Conservation (phyloP, 2,113 vertebrate species). For the Oncorhynchus keta region DNA sequence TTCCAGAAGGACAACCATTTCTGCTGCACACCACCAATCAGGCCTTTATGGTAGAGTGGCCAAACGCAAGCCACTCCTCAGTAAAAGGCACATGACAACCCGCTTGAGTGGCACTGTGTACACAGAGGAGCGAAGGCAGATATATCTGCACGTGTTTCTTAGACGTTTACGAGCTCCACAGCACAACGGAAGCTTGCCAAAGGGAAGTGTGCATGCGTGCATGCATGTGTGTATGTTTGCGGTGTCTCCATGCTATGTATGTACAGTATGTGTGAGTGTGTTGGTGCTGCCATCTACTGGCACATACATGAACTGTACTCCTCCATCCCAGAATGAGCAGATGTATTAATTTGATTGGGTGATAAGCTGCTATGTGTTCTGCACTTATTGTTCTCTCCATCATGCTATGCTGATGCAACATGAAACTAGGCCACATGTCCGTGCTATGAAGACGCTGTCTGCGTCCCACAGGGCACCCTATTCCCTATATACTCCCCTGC, state of each 20-base stretch:
- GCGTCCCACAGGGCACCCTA: too few species aligned
- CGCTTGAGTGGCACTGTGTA: background rate
- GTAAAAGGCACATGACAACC: too few species aligned
- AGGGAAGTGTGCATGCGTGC: background rate
- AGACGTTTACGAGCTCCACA: background rate
- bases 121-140: conserved; percentile 9
- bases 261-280: background rate
- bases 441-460: background rate
- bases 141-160: conserved; percentile 44
- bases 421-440: background rate
- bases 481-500: too few species aligned
- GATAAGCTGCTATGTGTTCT: conserved; percentile 10
- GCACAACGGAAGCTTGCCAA: conserved; percentile 25
- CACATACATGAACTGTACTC: background rate
- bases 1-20: too few species aligned
- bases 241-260: background rate
- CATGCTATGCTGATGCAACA: background rate
- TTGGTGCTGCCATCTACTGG: conserved; percentile 69
- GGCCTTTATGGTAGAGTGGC: too few species aligned
- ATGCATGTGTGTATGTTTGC: background rate
- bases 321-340: background rate
- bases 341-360: conserved; percentile 23
- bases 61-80: too few species aligned
- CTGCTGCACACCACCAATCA: too few species aligned
- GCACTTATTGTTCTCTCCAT: background rate